Evolutionary conservation across 2,797 vertebrate species (phyloP).

Genomic region (Labeo calbasu): DNA sequence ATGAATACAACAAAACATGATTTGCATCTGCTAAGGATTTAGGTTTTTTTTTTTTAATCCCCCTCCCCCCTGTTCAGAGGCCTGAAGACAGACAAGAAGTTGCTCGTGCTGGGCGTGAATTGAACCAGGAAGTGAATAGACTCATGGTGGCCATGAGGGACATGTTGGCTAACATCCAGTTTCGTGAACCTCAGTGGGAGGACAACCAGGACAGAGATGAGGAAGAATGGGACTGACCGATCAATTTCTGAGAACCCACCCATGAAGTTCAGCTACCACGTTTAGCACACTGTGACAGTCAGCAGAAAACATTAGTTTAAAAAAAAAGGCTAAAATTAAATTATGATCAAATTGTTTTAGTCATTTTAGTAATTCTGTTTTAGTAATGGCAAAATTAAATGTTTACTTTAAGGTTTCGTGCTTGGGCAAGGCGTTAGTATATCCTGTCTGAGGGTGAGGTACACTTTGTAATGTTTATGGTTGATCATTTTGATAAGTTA

Average conservation of each 20-base stretch:
- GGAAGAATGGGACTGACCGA: slow-evolving; percentile 86
- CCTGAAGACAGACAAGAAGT: slow-evolving; percentile 85
- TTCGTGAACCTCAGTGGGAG: slow-evolving; percentile 89
- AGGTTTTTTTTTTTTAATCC: neutral
- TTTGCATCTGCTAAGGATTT: neutral
- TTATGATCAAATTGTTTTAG: neutral
- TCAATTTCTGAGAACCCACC: neutral
- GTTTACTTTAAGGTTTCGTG: neutral
- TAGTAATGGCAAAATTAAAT: neutral
- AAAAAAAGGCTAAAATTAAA: neutral
- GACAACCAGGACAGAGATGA: slow-evolving; percentile 88
- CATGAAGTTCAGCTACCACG: neutral
- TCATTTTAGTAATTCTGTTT: neutral
- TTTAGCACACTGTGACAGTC: neutral
- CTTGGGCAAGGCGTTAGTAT: neutral
- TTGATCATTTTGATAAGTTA: neutral
- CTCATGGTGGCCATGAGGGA: slow-evolving; percentile 97
- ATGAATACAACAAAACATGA: neutral
- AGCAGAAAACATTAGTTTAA: neutral
- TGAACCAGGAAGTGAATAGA: slow-evolving; percentile 93
- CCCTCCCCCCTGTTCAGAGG: slow-evolving; percentile 69
- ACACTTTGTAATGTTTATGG: neutral
- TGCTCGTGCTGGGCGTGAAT: slow-evolving; percentile 85
- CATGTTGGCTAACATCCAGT: slow-evolving; percentile 97
- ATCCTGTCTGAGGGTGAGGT: neutral